Percentiles rank a stretch among this genome's conserved stretches.
Conservation (phyloP, 2,113 vertebrate species). For the Syngnathus scovelli region DNA sequence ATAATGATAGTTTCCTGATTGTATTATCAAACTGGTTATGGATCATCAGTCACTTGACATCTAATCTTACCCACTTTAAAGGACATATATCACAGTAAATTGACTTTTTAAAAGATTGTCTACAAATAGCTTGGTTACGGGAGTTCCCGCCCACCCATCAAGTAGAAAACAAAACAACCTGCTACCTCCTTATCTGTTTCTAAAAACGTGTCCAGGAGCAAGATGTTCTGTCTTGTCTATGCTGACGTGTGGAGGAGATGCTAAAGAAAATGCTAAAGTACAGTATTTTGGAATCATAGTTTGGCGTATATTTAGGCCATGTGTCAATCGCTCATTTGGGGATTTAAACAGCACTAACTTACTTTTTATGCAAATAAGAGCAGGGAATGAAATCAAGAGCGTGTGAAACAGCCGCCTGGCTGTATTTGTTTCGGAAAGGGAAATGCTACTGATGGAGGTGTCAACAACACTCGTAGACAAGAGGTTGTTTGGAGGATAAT, state of each 20-base stretch:
- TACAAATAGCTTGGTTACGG: not conserved
- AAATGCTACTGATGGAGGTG: not conserved
- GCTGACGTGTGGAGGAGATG: no score
- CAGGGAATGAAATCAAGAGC: not conserved
- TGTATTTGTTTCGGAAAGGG: not conserved
- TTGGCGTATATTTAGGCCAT: not conserved
- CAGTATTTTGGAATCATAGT: not conserved
- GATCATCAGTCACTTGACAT: not conserved
- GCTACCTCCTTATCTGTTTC: not conserved
- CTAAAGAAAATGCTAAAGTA: not conserved
- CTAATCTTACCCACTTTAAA: not conserved
- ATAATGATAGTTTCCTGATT: slow-evolving; percentile 4
- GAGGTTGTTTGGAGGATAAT: slow-evolving; percentile 5
- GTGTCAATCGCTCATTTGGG: not conserved
- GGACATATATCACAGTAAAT: not conserved
- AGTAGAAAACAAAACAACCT: not conserved
- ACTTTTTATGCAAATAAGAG: slow-evolving; percentile 1
- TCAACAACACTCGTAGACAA: not conserved
- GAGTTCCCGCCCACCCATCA: not conserved
- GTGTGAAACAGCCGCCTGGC: not conserved
- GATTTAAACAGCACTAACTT: slow-evolving; percentile 7
- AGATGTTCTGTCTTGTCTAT: no score
- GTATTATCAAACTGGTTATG: not conserved
- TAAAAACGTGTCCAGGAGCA: no score
- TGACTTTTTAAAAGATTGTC: not conserved